These are phyloP conservation scores for Toxotes lorentzi DNA, from an alignment of 2,797 vertebrate genomes.

Conservation along the genomic window DNA sequence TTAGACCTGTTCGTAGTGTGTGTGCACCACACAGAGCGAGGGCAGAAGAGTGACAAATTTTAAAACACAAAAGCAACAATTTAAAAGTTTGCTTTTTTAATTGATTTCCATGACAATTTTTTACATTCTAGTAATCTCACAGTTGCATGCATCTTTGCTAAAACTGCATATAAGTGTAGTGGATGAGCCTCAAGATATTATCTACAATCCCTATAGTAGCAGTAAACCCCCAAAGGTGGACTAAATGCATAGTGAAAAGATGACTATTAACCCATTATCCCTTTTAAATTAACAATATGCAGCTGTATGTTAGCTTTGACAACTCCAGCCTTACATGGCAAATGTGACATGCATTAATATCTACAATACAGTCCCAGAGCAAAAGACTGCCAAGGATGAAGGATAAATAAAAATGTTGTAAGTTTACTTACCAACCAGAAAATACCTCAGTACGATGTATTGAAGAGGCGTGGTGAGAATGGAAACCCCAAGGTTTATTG, in stretches of 20 bases:
- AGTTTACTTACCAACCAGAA: background rate
- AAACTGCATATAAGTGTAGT: background rate
- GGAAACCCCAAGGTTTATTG: background rate
- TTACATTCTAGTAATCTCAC: background rate
- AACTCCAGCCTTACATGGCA: background rate
- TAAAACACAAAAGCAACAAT: background rate
- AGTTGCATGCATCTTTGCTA: background rate
- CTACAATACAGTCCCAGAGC: conserved; percentile 3
- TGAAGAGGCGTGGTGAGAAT: background rate
- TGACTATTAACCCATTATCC: background rate
- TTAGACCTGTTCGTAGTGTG: no score
- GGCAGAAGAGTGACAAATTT: no score
- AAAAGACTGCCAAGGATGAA: conserved; percentile 14
- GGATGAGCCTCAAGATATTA: background rate
- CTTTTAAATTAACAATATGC: conserved; percentile 6
- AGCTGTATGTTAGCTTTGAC: conserved; percentile 22
- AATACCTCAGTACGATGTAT: background rate
- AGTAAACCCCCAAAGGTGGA: background rate
- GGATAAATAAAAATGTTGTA: background rate
- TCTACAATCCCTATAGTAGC: background rate
- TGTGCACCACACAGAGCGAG: no score
- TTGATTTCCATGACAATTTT: background rate
- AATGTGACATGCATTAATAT: conserved; percentile 1
- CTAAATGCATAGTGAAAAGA: background rate
- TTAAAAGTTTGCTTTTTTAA: no score